Evolutionary conservation across 2,888 invertebrate species (phyloP).

Genomic region (Suillia variegata): DNA sequence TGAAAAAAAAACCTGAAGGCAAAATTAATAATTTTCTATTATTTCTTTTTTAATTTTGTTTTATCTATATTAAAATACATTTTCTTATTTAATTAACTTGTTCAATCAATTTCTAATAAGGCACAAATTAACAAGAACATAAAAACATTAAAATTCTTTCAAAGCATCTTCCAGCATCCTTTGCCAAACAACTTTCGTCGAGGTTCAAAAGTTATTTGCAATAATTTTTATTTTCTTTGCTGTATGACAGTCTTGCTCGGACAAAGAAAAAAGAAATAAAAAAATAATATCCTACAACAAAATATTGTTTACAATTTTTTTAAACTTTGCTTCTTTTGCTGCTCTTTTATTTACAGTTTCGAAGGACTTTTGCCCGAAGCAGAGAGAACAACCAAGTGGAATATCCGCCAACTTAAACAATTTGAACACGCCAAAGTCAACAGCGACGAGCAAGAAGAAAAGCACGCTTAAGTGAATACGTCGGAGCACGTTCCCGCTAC

Average conservation of each 20-base stretch:
- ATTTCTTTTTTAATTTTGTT: no score
- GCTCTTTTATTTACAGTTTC: constrained; percentile 17
- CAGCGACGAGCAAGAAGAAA: background rate
- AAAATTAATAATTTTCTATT: no score
- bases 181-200: no score
- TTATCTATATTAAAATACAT: no score
- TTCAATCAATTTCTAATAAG: background rate
- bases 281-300: constrained; percentile 2
- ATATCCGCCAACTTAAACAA: constrained; percentile 10
- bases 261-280: background rate
- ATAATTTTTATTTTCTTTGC: constrained; percentile 15
- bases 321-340: background rate
- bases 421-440: constrained; percentile 22
- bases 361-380: background rate
- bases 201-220: constrained; percentile 19
- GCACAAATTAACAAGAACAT: background rate
- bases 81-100: no score
- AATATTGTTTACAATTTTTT: constrained; percentile 29
- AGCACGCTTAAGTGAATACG: background rate
- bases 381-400: constrained; percentile 11
- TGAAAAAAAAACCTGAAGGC: no score
- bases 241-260: constrained; percentile 2
- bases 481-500: background rate
- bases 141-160: background rate
- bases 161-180: background rate